Conservation (phyloP, 2,797 vertebrate species). For the Acanthurus tractus region DNA sequence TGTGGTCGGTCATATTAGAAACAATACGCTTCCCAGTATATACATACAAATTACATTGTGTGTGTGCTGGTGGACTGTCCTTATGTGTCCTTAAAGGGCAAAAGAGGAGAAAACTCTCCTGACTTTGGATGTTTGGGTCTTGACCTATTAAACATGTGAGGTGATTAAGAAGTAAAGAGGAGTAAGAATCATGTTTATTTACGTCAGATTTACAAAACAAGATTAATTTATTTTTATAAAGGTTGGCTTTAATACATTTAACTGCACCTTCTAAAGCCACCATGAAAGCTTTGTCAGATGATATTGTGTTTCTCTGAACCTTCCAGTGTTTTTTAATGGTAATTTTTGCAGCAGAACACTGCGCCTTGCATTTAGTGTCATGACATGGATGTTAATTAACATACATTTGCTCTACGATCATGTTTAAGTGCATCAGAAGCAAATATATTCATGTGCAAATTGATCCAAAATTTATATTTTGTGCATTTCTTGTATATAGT, state of each 20-base stretch:
- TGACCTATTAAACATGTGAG: background rate
- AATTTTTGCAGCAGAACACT: background rate
- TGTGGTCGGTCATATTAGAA: slow-evolving; percentile 51
- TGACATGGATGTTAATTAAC: background rate
- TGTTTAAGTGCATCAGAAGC: background rate
- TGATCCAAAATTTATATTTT: no score
- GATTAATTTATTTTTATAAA: background rate
- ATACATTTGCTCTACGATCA: background rate
- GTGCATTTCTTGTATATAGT: no score
- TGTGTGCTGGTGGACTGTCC: slow-evolving; percentile 12
- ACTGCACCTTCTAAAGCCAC: background rate
- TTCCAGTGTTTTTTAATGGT: background rate
- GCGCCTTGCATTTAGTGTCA: background rate
- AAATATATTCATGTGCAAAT: background rate
- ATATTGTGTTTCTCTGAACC: background rate
- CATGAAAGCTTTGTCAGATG: background rate
- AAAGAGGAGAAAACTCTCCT: background rate
- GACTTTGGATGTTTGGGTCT: background rate
- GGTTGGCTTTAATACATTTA: background rate
- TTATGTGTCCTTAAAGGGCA: slow-evolving; percentile 31
- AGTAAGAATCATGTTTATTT: background rate
- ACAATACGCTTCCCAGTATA: slow-evolving; percentile 37
- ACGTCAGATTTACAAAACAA: background rate
- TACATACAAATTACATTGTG: slow-evolving; percentile 30
- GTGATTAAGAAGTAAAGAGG: background rate